Evolutionary conservation across 2,113 vertebrate genomes (phyloP).

Genomic region (Todiramphus saurophagus): DNA sequence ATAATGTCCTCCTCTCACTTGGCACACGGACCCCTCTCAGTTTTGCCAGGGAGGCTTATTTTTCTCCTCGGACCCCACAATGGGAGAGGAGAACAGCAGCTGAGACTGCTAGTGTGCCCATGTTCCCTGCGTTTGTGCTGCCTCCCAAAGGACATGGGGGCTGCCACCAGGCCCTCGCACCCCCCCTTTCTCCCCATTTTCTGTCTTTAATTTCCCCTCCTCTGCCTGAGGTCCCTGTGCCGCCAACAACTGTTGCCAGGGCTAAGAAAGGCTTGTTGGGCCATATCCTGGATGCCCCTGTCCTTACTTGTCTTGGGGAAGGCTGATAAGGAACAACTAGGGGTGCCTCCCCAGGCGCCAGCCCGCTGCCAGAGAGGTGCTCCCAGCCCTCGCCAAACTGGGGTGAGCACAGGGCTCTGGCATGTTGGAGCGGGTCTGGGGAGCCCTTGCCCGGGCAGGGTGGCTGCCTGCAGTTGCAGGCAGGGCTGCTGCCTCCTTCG

Average conservation of each 20-base stretch:
- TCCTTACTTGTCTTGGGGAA: constrained; percentile 46
- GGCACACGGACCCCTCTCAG: not conserved
- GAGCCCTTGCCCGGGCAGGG: constrained; percentile 29
- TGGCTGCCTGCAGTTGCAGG: constrained; percentile 32
- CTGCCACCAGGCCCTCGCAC: not conserved
- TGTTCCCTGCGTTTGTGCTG: rapidly evolving
- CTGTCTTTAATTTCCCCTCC: not conserved
- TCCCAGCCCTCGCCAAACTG: not conserved
- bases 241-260: not conserved
- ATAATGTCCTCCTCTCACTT: not conserved
- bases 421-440: not conserved
- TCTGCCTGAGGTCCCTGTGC: not conserved
- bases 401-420: not conserved
- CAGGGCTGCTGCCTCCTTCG: constrained; percentile 5
- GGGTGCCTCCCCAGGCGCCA: not conserved
- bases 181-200: not conserved
- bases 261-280: constrained; percentile 30
- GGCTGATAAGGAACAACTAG: constrained; percentile 23
- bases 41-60: not conserved
- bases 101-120: rapidly evolving
- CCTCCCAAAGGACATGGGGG: not conserved
- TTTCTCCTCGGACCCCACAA: rapidly evolving
- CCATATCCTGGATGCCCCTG: not conserved
- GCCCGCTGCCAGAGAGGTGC: not conserved
- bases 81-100: not conserved